Base-by-base conservation (phyloP, 2,797 vertebrate species). In the Poecile montanus region DNA sequence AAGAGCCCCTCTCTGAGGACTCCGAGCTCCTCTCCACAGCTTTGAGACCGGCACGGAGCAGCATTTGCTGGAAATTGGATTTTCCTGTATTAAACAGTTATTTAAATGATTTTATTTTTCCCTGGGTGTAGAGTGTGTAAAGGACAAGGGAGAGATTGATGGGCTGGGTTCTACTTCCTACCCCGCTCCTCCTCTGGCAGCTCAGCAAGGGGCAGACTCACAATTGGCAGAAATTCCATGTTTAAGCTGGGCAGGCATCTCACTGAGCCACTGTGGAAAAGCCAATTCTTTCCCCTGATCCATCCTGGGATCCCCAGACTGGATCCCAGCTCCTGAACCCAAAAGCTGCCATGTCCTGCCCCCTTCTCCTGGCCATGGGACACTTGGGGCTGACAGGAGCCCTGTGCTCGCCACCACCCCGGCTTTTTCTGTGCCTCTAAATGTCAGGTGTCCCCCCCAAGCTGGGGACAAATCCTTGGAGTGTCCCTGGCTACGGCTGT, bases 101-200 rank as follows among this genome's bases (percentile, higher is more conserved):
- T 30, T 51, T 7, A 19, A 77, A 44, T 47, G 1, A 12, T 36
- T 68, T 79, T 50, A 4, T 89, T 75, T 82, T 1, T 32, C 62
- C 66, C 66, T 73, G 36, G 30, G 21, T 60, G 5, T 12, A 30
- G 42, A 7, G 16, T 48, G 18, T 42, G 18, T 42, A 7, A 61
- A 77, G 72, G 25, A 38, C 0, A 0, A 63, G 72, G 50, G 40
- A 0, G 1, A 16, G 20, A 38, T 1, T 21, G 29, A 42, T 26
- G 61, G 14, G 11, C n/a, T 62, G 68, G 34, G 19, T 74, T 60
- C 32, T 75, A 3, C 65, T 42, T 34, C 57, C 11, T 1, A 4
- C 47, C 27, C 70, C 0, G 1, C 44, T 48, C 48, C 60, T 73
- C 47, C 36, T 1, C 19, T 30, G 40, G 62, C 32, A 77, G 19